phyloP scores from a whole-genome alignment of 1,140 invertebrate genomes.

The Archegozetes longisetosus region DNA sequence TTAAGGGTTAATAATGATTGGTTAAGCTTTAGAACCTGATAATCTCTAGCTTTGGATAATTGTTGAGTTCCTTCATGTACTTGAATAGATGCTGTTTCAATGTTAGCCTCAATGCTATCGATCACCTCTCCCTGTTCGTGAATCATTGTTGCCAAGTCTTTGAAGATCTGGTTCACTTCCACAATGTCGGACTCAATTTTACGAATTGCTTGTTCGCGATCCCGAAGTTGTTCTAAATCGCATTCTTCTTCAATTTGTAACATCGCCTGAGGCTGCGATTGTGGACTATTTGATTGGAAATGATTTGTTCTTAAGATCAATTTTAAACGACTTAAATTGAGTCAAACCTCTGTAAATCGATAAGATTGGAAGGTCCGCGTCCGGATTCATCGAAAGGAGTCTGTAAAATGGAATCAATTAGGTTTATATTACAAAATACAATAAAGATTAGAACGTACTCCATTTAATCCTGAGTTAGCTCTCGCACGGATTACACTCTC shows the following conservation, averaged over 20 bases:
- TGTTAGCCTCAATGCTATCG: slow-evolving; percentile 90
- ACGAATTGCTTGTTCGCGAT: slow-evolving; percentile 73
- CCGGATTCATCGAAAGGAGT: slow-evolving; percentile 15
- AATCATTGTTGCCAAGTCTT: slow-evolving; percentile 85
- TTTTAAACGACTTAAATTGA: not conserved
- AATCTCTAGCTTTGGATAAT: slow-evolving; percentile 58
- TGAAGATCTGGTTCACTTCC: slow-evolving; percentile 96
- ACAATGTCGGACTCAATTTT: slow-evolving; percentile 82
- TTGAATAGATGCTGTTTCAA: slow-evolving; percentile 72
- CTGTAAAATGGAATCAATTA: not conserved
- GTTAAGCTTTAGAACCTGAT: slow-evolving; percentile 43
- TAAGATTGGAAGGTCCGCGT: slow-evolving; percentile 29
- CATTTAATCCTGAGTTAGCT: slow-evolving; percentile 28
- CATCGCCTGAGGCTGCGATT: slow-evolving; percentile 30
- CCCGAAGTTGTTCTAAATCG: slow-evolving; percentile 64
- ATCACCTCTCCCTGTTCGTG: slow-evolving; percentile 93
- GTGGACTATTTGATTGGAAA: slow-evolving; percentile 9
- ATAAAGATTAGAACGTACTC: slow-evolving; percentile 6
- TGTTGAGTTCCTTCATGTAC: slow-evolving; percentile 65
- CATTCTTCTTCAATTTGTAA: slow-evolving; percentile 66
- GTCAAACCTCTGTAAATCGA: slow-evolving; percentile 34
- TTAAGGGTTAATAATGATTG: not conserved
- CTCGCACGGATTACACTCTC: slow-evolving; percentile 46
- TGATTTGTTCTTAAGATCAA: slow-evolving; percentile 1
- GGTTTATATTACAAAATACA: too few relatives aligned